A percentile compares a stretch with the other conserved stretches of the same genome.
These are phyloP conservation scores for Littorina saxatilis DNA, from an alignment of 1,140 invertebrate species.

Conservation along the genomic window DNA sequence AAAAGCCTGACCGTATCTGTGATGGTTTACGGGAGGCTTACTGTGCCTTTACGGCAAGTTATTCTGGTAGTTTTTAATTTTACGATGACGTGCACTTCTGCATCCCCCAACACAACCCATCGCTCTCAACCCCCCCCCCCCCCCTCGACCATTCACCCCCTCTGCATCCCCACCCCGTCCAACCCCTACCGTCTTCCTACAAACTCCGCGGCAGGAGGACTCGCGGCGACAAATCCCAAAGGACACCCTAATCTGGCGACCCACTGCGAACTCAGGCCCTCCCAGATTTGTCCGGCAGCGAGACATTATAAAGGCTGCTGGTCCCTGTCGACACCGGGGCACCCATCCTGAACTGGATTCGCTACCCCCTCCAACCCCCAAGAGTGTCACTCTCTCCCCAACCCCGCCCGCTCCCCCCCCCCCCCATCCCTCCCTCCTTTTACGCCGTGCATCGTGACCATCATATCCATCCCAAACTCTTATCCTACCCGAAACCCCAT, in stretches of 20 bases:
- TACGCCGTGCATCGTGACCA: background rate
- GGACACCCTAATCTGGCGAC: background rate
- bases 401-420: background rate
- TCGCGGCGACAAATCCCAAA: background rate
- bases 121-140: background rate
- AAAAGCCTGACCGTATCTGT: no score
- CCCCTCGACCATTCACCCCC: background rate
- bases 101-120: background rate
- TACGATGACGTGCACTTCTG: background rate
- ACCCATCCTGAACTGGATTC: no score
- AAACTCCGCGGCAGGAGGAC: background rate
- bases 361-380: no score
- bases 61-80: no score
- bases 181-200: background rate
- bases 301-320: background rate
- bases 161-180: background rate
- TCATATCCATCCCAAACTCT: no score
- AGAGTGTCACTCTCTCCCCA: no score
- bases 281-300: background rate
- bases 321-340: background rate
- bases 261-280: background rate
- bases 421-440: background rate
- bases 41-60: no score
- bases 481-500: no score
- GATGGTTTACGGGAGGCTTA: no score